A percentile compares a stretch with the other conserved stretches of the same genome.
phyloP scores from a whole-genome alignment of 1,140 invertebrate genomes.

The Brachionus plicatilis region DNA sequence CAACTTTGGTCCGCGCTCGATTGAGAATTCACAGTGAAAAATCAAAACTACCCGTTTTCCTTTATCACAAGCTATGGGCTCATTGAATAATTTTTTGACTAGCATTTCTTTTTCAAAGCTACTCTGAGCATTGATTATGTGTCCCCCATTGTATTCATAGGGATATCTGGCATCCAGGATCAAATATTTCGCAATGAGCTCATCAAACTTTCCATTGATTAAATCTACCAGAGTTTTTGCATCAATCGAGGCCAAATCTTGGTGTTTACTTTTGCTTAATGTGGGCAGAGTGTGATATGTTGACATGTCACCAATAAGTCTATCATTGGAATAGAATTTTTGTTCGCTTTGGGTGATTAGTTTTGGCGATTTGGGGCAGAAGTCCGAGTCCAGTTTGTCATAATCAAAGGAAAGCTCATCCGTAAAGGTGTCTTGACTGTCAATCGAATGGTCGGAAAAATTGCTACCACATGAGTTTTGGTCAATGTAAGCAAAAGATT shows the following conservation, averaged over 20 bases:
- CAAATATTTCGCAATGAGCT: background rate
- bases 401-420: background rate
- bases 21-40: constrained; percentile 97
- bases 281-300: background rate
- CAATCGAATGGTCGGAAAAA: background rate
- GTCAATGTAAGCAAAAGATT: background rate
- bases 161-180: constrained; percentile 72
- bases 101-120: constrained; percentile 72
- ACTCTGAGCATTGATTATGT: constrained; percentile 77
- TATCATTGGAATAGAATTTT: background rate
- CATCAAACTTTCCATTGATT: background rate
- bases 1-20: constrained; percentile 84
- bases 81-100: constrained; percentile 58
- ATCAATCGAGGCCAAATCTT: constrained; percentile 2
- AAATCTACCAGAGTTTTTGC: background rate
- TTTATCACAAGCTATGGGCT: constrained; percentile 48
- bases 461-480: background rate
- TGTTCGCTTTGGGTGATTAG: background rate
- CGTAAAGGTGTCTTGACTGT: background rate
- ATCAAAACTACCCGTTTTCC: constrained; percentile 71
- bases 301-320: constrained; percentile 25
- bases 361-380: background rate
- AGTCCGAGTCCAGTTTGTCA: background rate
- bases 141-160: constrained; percentile 92
- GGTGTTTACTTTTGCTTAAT: background rate